A percentile compares a stretch with the other conserved stretches of the same genome.
Conservation (phyloP, 2,888 invertebrate genomes). For the Coremacera marginata region DNA sequence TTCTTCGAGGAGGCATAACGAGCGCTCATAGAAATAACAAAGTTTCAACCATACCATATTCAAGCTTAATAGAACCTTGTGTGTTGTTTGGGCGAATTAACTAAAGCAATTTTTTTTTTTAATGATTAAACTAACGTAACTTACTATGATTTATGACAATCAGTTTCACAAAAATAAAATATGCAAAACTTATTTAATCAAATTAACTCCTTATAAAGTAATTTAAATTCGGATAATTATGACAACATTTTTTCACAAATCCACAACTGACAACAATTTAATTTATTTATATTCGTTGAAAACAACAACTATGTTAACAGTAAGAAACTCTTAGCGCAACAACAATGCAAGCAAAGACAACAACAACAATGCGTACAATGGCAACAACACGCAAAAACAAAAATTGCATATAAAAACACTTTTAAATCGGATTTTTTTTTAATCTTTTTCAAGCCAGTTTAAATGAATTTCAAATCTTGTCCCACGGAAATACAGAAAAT, state of each 20-base stretch:
- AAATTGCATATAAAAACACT: neutral
- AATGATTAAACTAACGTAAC: too few species aligned
- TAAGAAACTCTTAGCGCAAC: neutral
- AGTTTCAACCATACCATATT: too few species aligned
- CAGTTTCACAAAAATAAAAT: neutral
- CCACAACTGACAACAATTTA: neutral
- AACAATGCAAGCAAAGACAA: neutral
- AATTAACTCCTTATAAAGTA: conserved; percentile 28
- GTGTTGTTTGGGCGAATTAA: too few species aligned
- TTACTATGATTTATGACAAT: too few species aligned
- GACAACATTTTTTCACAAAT: conserved; percentile 30
- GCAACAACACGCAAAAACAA: neutral
- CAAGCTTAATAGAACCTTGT: too few species aligned
- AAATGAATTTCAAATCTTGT: conserved; percentile 24
- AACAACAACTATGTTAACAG: conserved; percentile 4
- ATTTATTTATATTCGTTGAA: conserved; percentile 16
- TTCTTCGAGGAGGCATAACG: too few species aligned
- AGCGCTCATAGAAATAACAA: too few species aligned
- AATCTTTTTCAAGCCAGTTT: neutral
- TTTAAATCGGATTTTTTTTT: neutral
- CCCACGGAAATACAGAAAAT: conserved; percentile 31
- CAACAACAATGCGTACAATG: neutral
- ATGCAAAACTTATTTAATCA: conserved; percentile 21
- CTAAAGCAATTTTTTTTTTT: too few species aligned
- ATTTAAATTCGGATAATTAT: conserved; percentile 28